Evolutionary conservation across 2,113 vertebrate genomes (phyloP), one percentile per base, ranked within the genome.

Genomic region (Fulica atra): DNA sequence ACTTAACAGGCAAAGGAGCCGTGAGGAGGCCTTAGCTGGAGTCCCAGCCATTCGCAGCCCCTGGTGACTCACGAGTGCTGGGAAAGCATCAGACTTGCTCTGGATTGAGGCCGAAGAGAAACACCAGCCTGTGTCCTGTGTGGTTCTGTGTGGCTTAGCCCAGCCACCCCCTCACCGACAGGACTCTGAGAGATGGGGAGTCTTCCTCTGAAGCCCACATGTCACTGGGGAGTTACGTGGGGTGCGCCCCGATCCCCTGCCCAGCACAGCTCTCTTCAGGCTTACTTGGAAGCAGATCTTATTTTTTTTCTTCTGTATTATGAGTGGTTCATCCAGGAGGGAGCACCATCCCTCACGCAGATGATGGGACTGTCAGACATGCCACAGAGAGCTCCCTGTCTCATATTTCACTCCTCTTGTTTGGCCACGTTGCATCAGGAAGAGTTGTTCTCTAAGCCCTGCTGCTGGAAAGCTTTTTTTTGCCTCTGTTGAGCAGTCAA

Each of bases 131-230:
- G 44, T 5, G 0, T 28, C 68, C 64, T 19, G 2, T 31, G 3
- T 6, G 13, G 33, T 3, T 36, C 80, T 59, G 76, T 14, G 1
- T 12, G 26, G n/a, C 65, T 46, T 10, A 25, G 57, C 4, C 10
- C 44, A 11, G 46, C 10, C 1, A 0, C 9, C 33, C 53, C 54
- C 23, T 8, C 0, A 0, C 50, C 3, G 9, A 6, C 4, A 10
- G 40, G 59, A 9, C 63, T 51, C 64, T 56, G 35, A 63, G 92
- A 21, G 46, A 14, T 0, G 1, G 18, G 17, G 63, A 16, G 44
- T 8, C 31, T 23, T 65, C 33, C 51, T 26, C 23, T 35, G 74
- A 5, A 38, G 16, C 61, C 57, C 1, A 0, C 2, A 29, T 5
- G 2, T 2, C 17, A 9, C 16, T 13, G 48, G 25, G 76, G 9